phyloP scores from a whole-genome alignment of 2,113 vertebrate genomes.

The Todiramphus chloris region DNA sequence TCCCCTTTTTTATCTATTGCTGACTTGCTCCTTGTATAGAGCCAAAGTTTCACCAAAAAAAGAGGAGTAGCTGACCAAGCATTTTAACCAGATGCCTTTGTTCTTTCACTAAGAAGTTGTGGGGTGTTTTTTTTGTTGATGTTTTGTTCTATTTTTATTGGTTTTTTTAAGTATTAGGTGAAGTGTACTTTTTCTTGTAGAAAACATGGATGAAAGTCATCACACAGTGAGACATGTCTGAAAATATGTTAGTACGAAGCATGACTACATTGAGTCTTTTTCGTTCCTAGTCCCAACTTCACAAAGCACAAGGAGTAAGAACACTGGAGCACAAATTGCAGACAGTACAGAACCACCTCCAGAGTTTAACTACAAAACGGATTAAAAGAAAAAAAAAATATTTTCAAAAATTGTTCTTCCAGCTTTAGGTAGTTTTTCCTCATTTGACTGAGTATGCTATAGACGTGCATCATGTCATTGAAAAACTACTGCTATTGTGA shows the following conservation, averaged over 20 bases:
- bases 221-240: neutral
- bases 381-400: neutral
- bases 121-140: neutral
- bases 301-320: neutral
- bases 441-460: neutral
- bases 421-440: neutral
- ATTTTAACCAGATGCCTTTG: neutral
- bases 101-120: neutral
- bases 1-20: neutral
- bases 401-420: neutral
- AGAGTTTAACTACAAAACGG: neutral
- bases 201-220: neutral
- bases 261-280: neutral
- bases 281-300: neutral
- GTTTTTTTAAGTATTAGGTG: neutral
- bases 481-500: neutral
- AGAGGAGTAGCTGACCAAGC: neutral
- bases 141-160: neutral
- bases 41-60: neutral
- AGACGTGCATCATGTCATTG: neutral
- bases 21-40: neutral
- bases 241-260: neutral
- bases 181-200: neutral
- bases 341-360: neutral
- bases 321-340: neutral